Percentiles rank a stretch among this genome's conserved stretches.
These are phyloP conservation scores for Clitarchus hookeri DNA, from an alignment of 2,888 invertebrate species.

Conservation along the genomic window DNA sequence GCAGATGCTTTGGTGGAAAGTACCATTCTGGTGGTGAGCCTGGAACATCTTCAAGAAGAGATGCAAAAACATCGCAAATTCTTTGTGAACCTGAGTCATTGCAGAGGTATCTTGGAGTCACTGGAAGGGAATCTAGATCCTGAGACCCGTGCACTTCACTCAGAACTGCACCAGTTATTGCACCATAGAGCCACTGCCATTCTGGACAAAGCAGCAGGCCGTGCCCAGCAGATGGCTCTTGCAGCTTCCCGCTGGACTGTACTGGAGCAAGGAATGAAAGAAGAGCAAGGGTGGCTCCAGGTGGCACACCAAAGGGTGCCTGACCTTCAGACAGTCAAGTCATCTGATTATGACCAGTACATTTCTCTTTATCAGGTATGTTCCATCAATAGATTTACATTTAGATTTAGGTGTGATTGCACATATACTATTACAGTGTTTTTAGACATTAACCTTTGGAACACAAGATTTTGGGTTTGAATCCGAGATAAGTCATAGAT, in stretches of 20 bases:
- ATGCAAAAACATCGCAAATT: conserved; percentile 88
- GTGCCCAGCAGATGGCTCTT: conserved; percentile 81
- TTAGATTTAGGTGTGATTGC: not conserved
- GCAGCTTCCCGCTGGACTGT: conserved; percentile 85
- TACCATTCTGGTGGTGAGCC: conserved; percentile 72
- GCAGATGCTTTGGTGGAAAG: conserved; percentile 81
- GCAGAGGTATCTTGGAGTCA: conserved; percentile 83
- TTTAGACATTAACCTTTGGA: no score
- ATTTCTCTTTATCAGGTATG: conserved; percentile 71
- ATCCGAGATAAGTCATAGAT: no score
- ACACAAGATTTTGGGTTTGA: no score
- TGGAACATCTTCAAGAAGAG: conserved; percentile 84
- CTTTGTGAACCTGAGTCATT: conserved; percentile 86
- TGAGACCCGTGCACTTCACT: conserved; percentile 75
- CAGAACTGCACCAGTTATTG: conserved; percentile 73
- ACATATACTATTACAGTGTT: no score
- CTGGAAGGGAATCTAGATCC: conserved; percentile 81
- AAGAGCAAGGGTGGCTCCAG: conserved; percentile 81
- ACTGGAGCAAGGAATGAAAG: conserved; percentile 79
- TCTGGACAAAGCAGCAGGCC: conserved; percentile 78
- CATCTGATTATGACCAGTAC: conserved; percentile 82
- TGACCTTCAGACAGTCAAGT: conserved; percentile 77
- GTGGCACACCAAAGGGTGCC: conserved; percentile 84
- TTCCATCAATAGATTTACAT: not conserved
- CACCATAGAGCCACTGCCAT: conserved; percentile 76